Percentiles rank a stretch among this genome's conserved stretches.
phyloP scores from a whole-genome alignment of 2,888 invertebrate genomes.

The Acrobasis repandana region DNA sequence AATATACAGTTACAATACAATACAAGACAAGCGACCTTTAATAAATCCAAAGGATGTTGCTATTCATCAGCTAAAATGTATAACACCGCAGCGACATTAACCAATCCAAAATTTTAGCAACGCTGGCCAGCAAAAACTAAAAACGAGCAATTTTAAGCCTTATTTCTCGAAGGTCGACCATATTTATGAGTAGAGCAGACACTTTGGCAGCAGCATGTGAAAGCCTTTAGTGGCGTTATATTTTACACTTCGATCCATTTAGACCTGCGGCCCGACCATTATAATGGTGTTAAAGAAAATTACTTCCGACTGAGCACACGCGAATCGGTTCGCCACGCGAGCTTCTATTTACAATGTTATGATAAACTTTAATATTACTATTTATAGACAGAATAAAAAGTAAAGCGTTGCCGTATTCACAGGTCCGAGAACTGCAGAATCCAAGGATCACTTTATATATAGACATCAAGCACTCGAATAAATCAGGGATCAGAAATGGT shows the following conservation, averaged over 20 bases:
- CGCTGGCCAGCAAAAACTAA: constrained; percentile 15
- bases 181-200: constrained; percentile 22
- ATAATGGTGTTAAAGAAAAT: constrained; percentile 56
- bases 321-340: constrained; percentile 47
- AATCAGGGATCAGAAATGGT: too few relatives aligned
- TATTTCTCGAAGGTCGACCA: constrained; percentile 19
- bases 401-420: too few relatives aligned
- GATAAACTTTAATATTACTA: constrained; percentile 17
- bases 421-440: too few relatives aligned
- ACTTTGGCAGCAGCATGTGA: constrained; percentile 26
- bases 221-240: constrained; percentile 44
- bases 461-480: too few relatives aligned
- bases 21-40: background rate
- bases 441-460: too few relatives aligned
- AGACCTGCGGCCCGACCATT: constrained; percentile 48
- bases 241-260: constrained; percentile 52
- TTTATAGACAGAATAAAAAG: background rate
- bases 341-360: constrained; percentile 25
- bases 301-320: constrained; percentile 60
- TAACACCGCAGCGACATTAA: constrained; percentile 10
- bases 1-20: background rate
- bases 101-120: constrained; percentile 17
- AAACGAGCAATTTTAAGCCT: constrained; percentile 17
- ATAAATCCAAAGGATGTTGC: constrained; percentile 12
- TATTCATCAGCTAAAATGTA: constrained; percentile 19